Evolutionary conservation across 2,113 vertebrate genomes (phyloP).

Genomic region (Cryptotis parvus): DNA sequence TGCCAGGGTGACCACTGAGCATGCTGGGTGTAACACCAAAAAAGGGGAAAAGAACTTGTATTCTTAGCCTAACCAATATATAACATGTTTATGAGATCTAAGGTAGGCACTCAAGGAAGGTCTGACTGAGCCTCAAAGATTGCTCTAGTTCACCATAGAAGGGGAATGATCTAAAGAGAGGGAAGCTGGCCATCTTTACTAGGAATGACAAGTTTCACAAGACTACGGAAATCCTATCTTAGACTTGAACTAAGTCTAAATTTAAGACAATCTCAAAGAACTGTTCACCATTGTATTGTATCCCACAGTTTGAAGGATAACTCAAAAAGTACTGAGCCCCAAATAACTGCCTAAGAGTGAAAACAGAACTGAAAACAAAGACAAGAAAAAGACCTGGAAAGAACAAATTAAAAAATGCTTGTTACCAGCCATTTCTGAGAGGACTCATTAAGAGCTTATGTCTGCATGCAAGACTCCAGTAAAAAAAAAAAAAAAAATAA

Average conservation of each 20-base stretch:
- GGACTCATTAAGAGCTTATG: neutral
- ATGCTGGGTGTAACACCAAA: too few relatives aligned
- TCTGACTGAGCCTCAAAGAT: neutral
- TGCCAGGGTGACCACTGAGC: too few relatives aligned
- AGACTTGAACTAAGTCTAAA: neutral
- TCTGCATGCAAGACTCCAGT: neutral
- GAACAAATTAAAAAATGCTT: neutral
- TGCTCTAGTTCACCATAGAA: neutral
- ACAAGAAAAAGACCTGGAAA: neutral
- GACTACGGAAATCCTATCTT: conserved; percentile 25
- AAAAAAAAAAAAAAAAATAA: neutral
- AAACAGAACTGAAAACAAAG: neutral
- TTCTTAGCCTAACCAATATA: neutral
- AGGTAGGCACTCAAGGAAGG: too few relatives aligned
- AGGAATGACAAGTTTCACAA: conserved; percentile 29
- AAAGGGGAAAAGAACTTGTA: too few relatives aligned
- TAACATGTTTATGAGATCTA: neutral
- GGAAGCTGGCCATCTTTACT: neutral
- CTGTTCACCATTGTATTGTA: neutral
- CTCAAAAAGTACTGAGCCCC: neutral
- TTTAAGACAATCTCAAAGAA: conserved; percentile 32
- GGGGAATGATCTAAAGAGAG: neutral
- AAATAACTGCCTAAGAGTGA: neutral
- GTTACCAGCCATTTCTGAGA: neutral
- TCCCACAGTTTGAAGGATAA: neutral